Evolutionary conservation across 2,113 vertebrate species (phyloP).

Genomic region (Terrapene triunguis): DNA sequence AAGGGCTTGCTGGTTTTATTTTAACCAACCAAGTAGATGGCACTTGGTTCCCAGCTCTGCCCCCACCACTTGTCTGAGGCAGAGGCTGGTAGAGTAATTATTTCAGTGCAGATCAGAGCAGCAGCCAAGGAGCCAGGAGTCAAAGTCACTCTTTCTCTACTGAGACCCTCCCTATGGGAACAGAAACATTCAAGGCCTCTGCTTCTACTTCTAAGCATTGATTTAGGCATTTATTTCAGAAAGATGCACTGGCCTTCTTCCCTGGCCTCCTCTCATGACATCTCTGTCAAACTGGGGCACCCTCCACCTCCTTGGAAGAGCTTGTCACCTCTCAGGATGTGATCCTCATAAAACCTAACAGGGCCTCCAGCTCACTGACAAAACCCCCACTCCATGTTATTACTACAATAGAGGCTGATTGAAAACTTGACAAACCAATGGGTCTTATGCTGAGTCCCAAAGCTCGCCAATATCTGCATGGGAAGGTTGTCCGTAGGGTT

Average conservation of each 20-base stretch:
- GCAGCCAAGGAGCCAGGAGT: background rate
- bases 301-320: background rate
- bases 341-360: background rate
- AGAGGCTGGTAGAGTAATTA: slow-evolving; percentile 2
- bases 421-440: background rate
- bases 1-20: background rate
- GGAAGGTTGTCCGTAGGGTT: background rate
- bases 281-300: background rate
- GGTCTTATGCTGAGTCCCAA: background rate
- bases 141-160: slow-evolving; percentile 16
- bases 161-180: background rate
- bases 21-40: slow-evolving; percentile 44
- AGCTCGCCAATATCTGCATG: background rate
- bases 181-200: background rate
- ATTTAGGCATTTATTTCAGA: background rate
- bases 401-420: background rate
- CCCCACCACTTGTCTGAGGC: slow-evolving; percentile 6
- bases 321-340: background rate
- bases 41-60: slow-evolving; percentile 16
- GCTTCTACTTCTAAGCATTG: background rate
- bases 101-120: slow-evolving; percentile 16
- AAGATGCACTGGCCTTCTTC: too few relatives aligned
- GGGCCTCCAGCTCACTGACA: background rate
- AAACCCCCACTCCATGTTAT: background rate
- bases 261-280: background rate